These are phyloP conservation scores for Cyrtodaria siliqua DNA, from an alignment of 2,888 invertebrate genomes.

Conservation along the genomic window DNA sequence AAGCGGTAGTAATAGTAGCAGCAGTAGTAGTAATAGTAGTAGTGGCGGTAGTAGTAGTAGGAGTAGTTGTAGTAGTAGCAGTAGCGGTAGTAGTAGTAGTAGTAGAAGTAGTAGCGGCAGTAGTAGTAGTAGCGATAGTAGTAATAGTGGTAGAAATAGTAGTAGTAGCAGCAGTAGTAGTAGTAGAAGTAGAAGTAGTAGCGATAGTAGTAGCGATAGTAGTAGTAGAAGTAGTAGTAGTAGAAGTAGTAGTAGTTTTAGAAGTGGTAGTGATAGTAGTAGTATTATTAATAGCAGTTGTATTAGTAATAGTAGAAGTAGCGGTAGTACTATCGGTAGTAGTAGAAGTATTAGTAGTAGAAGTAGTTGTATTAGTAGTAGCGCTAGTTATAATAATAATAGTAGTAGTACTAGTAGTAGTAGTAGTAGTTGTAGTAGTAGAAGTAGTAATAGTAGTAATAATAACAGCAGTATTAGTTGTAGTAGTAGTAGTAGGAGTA, in stretches of 20 bases:
- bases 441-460: conserved; percentile 2
- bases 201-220: background rate
- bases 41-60: conserved; percentile 1
- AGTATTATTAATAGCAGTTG: background rate
- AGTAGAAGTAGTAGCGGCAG: background rate
- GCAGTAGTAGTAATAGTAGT: background rate
- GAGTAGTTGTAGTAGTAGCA: background rate
- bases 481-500: conserved; percentile 12
- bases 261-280: conserved; percentile 2
- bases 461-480: background rate
- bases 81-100: background rate
- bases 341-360: conserved; percentile 10
- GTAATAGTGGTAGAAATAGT: conserved; percentile 4
- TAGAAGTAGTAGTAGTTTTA: background rate
- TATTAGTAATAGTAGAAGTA: conserved; percentile 5
- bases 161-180: conserved; percentile 4
- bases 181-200: conserved; percentile 2
- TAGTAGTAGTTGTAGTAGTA: conserved; percentile 2
- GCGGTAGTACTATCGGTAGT: background rate
- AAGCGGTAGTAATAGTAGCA: conserved; percentile 1
- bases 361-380: conserved; percentile 9
- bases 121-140: conserved; percentile 6
- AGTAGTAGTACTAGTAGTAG: conserved; percentile 4
- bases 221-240: conserved; percentile 1
- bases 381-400: background rate